Evolutionary conservation across 2,888 invertebrate species (phyloP).

Genomic region (Chalcosyrphus nemorum): DNA sequence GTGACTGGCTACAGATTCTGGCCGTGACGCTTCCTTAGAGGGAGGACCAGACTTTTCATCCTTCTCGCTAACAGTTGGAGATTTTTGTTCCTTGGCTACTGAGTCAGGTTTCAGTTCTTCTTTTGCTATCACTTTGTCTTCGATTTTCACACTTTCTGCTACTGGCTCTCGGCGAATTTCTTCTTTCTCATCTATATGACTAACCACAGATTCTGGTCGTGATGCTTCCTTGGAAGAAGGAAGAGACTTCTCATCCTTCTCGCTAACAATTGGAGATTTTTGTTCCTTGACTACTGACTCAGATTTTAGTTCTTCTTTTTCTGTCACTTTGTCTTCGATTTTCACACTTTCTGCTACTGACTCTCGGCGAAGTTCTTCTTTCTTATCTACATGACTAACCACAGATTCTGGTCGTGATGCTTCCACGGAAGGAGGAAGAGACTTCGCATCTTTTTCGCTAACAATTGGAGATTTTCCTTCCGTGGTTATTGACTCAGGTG

Average conservation of each 20-base stretch:
- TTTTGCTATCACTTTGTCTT: background rate
- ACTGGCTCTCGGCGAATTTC: conserved; percentile 6
- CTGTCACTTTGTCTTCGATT: conserved; percentile 67
- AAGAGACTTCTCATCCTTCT: background rate
- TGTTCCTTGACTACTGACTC: conserved; percentile 13
- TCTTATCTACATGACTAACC: conserved; percentile 10
- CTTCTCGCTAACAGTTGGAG: conserved; percentile 62
- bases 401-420: conserved; percentile 73
- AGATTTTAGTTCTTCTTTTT: background rate
- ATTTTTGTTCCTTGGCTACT: background rate
- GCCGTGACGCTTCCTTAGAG: conserved; percentile 64
- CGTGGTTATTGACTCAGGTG: conserved; percentile 2
- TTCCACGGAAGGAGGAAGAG: conserved; percentile 64
- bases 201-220: conserved; percentile 77
- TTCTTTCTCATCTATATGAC: conserved; percentile 40
- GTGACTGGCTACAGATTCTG: conserved; percentile 19
- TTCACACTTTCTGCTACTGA: conserved; percentile 71
- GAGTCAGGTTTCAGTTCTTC: conserved; percentile 73
- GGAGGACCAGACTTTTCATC: conserved; percentile 52
- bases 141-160: conserved; percentile 2
- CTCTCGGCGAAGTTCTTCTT: conserved; percentile 66
- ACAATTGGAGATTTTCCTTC: conserved; percentile 47
- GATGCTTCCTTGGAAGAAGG: conserved; percentile 73
- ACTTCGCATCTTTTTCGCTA: conserved; percentile 13
- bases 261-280: conserved; percentile 47